Conservation (phyloP, 92 coral and sea anemone genomes). For the Umimayanthus chanpuru region DNA sequence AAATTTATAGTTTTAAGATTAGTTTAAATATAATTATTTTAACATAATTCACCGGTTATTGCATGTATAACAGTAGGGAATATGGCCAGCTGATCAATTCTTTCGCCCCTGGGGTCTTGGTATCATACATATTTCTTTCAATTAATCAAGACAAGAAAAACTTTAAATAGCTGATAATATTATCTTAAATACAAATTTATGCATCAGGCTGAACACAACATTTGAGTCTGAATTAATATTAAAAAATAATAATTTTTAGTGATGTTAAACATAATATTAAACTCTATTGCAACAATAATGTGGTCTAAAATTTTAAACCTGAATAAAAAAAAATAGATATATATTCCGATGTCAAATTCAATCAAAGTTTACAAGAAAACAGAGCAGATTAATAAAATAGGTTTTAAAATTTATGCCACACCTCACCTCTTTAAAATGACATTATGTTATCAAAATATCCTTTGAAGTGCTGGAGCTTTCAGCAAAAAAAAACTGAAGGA, state of each 20-base stretch:
- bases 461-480: constrained; percentile 7
- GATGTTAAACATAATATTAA: background rate
- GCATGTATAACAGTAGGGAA: background rate
- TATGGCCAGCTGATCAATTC: background rate
- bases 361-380: background rate
- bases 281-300: background rate
- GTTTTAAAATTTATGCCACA: background rate
- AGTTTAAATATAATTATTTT: background rate
- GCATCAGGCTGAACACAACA: background rate
- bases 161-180: no score
- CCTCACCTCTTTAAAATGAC: constrained; percentile 24
- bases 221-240: background rate
- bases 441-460: constrained; percentile 28
- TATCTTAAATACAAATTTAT: background rate
- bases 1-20: background rate
- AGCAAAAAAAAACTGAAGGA: constrained; percentile 2
- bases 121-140: background rate
- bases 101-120: background rate
- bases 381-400: background rate
- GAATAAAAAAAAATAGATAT: background rate
- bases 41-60: background rate
- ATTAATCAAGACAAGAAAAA: background rate
- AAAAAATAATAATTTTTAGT: background rate
- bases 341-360: no score
- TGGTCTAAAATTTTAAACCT: background rate